A percentile compares a stretch with the other conserved stretches of the same genome.
Evolutionary conservation across 2,113 vertebrate genomes (phyloP).

Genomic region (Glareola pratincola): DNA sequence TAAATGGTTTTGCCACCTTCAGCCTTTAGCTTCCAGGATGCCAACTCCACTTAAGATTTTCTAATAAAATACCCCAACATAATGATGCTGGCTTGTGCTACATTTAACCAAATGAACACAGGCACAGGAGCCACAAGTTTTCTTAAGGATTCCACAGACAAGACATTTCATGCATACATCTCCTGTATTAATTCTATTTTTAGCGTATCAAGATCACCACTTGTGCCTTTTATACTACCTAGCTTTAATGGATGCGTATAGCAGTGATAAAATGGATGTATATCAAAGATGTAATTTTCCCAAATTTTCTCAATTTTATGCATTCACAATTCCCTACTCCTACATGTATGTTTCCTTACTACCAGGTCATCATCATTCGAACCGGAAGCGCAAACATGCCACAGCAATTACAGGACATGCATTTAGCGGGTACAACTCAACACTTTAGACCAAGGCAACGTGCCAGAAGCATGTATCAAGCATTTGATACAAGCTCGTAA

Average conservation of each 20-base stretch:
- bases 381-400: neutral
- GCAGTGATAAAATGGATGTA: neutral
- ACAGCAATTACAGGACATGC: neutral
- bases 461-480: neutral
- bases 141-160: neutral
- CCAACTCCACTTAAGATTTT: neutral
- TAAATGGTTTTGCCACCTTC: neutral
- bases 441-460: neutral
- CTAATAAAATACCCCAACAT: neutral
- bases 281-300: neutral
- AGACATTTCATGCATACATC: neutral
- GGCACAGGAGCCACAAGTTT: neutral
- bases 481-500: neutral
- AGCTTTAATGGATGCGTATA: accelerated
- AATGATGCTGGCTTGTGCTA: neutral
- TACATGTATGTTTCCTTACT: neutral
- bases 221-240: neutral
- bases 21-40: neutral
- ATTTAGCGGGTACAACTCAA: neutral
- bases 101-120: neutral
- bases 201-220: neutral
- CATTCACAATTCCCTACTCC: neutral
- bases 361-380: accelerated
- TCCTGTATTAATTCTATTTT: neutral
- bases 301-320: neutral